Base-by-base conservation (phyloP, 2,888 invertebrate species). In the Rhamnusium bicolor region DNA sequence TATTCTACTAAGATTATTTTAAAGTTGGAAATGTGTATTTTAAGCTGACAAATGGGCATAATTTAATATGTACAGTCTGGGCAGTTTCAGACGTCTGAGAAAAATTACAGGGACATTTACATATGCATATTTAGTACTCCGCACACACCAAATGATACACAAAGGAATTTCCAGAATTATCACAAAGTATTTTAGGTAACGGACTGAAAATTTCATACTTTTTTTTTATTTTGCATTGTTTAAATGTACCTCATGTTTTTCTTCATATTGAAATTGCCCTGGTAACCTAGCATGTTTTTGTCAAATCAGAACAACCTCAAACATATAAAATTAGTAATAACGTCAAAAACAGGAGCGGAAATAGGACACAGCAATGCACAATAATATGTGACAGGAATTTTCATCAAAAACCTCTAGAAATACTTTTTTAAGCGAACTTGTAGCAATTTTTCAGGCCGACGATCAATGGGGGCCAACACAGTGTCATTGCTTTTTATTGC, bases 401-500 rank as follows among this genome's bases (percentile, higher is more conserved):
- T 67, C 67, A 67, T 67, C 56, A 51, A 19, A 40, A 54, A 56
- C 56, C 51, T 27, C 56, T 4, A 67, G 67, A 40, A 67, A 67
- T 67, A 67, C 46, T 67, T 56, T 58, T 65, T 67, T 54, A 54
- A 56, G 27, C 40, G 24, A 56, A 46, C 56, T 46, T 46, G 61
- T 61, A 54, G 62, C 60, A 68, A 71, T 77, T 74, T 74, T 66
- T 77, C 73, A 69, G 53, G 51, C 49, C 24, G 14, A 54, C 66
- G 68, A 71, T 74, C 71, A 71, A 74, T 71, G 49, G 74, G 60
- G 65, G 58, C 68, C 72, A 67, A 67, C 65, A 68, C 65, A 68
- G 69, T 71, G 69, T 69, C 72, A 76, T 76, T 72, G 74, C 72
- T 72, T 74, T 75, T 76, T 76, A 76, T 76, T 70, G 67, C 71